phyloP scores from a whole-genome alignment of 2,888 invertebrate genomes.

The Anthophora plumipes region DNA sequence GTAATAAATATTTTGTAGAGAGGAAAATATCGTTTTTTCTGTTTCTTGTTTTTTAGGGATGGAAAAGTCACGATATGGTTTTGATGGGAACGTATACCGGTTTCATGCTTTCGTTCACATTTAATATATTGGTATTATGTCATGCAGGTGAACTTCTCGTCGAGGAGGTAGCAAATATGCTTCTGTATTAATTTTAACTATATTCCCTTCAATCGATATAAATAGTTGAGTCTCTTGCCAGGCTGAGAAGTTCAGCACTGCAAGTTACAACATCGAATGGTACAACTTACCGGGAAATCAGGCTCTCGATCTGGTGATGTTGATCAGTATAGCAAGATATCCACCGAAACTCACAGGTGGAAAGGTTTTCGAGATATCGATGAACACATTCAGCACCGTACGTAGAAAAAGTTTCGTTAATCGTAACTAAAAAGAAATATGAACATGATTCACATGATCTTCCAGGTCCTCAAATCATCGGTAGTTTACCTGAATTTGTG shows the following conservation, averaged over 20 bases:
- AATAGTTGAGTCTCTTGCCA: neutral
- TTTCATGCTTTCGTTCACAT: slow-evolving; percentile 25
- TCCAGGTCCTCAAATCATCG: slow-evolving; percentile 17
- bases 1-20: too few relatives aligned
- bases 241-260: slow-evolving; percentile 1
- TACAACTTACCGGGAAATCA: slow-evolving; percentile 55
- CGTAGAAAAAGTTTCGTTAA: neutral
- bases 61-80: neutral
- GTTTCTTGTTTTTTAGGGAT: neutral
- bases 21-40: too few relatives aligned
- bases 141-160: slow-evolving; percentile 58
- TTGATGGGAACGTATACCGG: neutral
- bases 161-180: slow-evolving; percentile 49
- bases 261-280: slow-evolving; percentile 62
- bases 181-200: too few relatives aligned
- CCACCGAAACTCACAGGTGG: slow-evolving; percentile 74
- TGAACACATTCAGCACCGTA: slow-evolving; percentile 65
- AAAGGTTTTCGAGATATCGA: slow-evolving; percentile 72
- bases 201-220: too few relatives aligned
- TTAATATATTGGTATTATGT: slow-evolving; percentile 62
- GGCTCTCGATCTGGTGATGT: slow-evolving; percentile 64
- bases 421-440: neutral
- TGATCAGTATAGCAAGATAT: slow-evolving; percentile 67
- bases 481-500: slow-evolving; percentile 16
- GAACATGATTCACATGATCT: neutral